Percentiles rank a stretch among this genome's conserved stretches.
Evolutionary conservation across 2,113 vertebrate genomes (phyloP).

Genomic region (Trichomycterus rosablanca): DNA sequence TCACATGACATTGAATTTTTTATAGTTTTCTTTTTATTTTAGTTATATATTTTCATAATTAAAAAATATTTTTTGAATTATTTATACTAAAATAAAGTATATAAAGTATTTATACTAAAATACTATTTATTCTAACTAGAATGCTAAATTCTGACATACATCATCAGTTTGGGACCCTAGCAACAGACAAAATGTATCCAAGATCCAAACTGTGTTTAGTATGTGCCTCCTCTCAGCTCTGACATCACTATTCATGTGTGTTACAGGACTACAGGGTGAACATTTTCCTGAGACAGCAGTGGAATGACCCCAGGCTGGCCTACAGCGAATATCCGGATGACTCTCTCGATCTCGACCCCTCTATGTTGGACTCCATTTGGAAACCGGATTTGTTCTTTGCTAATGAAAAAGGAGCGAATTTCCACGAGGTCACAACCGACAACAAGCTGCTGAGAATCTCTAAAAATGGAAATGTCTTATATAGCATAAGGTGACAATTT

Average conservation of each 20-base stretch:
- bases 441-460: conserved; percentile 97
- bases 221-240: conserved; percentile 13
- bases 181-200: too few relatives aligned
- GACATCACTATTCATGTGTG: conserved; percentile 20
- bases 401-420: conserved; percentile 97
- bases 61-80: too few relatives aligned
- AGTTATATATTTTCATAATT: too few relatives aligned
- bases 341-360: conserved; percentile 93
- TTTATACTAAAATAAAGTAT: too few relatives aligned
- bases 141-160: too few relatives aligned
- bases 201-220: too few relatives aligned
- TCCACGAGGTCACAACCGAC: conserved; percentile 97
- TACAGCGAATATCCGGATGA: conserved; percentile 96
- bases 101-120: too few relatives aligned
- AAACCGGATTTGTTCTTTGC: conserved; percentile 98
- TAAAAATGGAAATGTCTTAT: conserved; percentile 92
- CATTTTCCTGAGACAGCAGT: conserved; percentile 96
- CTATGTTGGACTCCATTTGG: conserved; percentile 99
- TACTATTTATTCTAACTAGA: too few relatives aligned
- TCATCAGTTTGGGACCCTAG: too few relatives aligned
- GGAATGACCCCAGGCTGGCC: conserved; percentile 95
- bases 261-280: conserved; percentile 93
- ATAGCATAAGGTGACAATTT: conserved; percentile 86
- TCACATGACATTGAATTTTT: too few relatives aligned
- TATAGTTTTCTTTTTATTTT: too few relatives aligned